Evolutionary conservation across 2,888 invertebrate genomes (phyloP).

Genomic region (Orchestes rusci): DNA sequence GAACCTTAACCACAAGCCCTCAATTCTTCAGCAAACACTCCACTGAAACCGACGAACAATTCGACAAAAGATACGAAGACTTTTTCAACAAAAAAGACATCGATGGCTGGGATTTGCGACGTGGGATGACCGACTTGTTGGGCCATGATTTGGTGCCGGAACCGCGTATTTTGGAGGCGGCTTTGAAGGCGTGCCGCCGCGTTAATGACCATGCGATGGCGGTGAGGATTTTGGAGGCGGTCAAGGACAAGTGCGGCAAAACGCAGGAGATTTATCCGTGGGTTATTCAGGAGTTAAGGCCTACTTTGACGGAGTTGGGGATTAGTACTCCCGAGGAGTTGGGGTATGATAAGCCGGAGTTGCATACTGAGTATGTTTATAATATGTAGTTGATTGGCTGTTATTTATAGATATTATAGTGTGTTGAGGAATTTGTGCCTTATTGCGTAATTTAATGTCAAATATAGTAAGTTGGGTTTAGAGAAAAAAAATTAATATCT

Average conservation of each 20-base stretch:
- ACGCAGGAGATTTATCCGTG: slow-evolving; percentile 79
- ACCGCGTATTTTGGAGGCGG: slow-evolving; percentile 80
- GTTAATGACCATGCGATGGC: slow-evolving; percentile 92
- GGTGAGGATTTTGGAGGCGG: slow-evolving; percentile 84
- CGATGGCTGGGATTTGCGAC: slow-evolving; percentile 91
- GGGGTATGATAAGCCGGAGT: slow-evolving; percentile 94
- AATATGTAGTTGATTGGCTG: slow-evolving; percentile 48
- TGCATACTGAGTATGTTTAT: slow-evolving; percentile 71
- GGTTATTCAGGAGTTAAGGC: slow-evolving; percentile 81
- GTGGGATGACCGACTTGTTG: slow-evolving; percentile 81
- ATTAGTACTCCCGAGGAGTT: slow-evolving; percentile 91
- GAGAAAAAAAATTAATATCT: no score
- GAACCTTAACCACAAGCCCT: slow-evolving; percentile 24
- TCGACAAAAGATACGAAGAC: slow-evolving; percentile 71
- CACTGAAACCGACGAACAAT: slow-evolving; percentile 75
- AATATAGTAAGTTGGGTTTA: no score
- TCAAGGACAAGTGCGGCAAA: slow-evolving; percentile 77
- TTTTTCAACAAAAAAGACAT: slow-evolving; percentile 83
- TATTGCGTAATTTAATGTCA: no score
- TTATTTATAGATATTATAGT: no score
- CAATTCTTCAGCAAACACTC: slow-evolving; percentile 41
- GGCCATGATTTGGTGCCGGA: slow-evolving; percentile 92
- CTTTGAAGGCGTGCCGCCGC: slow-evolving; percentile 83
- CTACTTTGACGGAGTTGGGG: slow-evolving; percentile 89
- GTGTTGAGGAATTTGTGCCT: slow-evolving; percentile 5